phyloP scores from a whole-genome alignment of 2,888 invertebrate genomes.

The Macrostomum cliftonense region DNA sequence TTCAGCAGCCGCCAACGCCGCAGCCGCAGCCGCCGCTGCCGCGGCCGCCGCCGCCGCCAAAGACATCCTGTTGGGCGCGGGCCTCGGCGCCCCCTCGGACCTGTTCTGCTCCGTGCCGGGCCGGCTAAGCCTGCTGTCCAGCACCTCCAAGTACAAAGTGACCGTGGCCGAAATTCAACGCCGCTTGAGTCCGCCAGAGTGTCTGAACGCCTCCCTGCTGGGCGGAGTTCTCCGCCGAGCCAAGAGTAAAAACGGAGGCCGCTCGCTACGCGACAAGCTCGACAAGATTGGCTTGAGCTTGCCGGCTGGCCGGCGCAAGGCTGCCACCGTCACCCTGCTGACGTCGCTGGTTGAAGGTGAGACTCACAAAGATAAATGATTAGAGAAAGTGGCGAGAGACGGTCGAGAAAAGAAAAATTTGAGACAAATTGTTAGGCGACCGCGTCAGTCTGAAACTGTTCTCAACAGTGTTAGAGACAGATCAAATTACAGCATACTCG shows the following conservation, averaged over 20 bases:
- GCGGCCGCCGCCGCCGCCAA: constrained; percentile 13
- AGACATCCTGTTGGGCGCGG: constrained; percentile 16
- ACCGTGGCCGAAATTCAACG: constrained; percentile 96
- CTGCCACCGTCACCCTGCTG: constrained; percentile 79
- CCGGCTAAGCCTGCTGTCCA: constrained; percentile 76
- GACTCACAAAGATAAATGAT: too few relatives aligned
- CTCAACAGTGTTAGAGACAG: too few relatives aligned
- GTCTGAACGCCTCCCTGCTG: constrained; percentile 85
- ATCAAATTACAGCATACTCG: too few relatives aligned
- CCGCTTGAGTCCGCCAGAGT: constrained; percentile 87
- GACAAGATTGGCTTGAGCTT: constrained; percentile 88
- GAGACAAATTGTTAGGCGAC: too few relatives aligned
- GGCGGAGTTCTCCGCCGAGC: constrained; percentile 88
- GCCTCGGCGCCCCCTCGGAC: constrained; percentile 53
- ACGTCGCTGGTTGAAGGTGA: constrained; percentile 89
- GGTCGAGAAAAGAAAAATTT: too few relatives aligned
- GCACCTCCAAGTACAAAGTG: constrained; percentile 98
- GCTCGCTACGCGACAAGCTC: constrained; percentile 75
- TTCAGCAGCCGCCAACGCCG: too few relatives aligned
- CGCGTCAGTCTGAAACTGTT: too few relatives aligned
- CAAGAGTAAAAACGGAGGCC: constrained; percentile 91
- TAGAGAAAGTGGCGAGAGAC: too few relatives aligned
- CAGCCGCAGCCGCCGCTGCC: too few relatives aligned
- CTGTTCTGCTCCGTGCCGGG: constrained; percentile 91
- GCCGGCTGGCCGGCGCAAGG: constrained; percentile 87